A percentile compares a stretch with the other conserved stretches of the same genome.
phyloP scores from a whole-genome alignment of 1,140 invertebrate genomes.

The Anagrus nilaparvatae region DNA sequence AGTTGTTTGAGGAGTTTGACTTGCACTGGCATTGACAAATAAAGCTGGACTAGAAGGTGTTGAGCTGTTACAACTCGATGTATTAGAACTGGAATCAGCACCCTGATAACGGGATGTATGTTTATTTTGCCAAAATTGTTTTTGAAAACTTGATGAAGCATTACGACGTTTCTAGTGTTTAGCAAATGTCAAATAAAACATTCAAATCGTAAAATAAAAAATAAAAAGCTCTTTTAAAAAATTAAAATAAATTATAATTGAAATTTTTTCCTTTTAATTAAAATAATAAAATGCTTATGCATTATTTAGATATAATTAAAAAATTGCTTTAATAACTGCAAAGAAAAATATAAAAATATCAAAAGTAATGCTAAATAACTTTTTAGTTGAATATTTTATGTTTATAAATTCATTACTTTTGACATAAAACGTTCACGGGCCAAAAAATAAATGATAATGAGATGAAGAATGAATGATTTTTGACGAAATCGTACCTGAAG shows the following conservation, averaged over 20 bases:
- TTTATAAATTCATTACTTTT: too few species aligned
- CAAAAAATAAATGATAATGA: not conserved
- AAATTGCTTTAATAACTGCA: too few species aligned
- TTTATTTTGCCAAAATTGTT: slow-evolving; percentile 29
- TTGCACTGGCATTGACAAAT: slow-evolving; percentile 40
- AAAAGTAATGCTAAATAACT: slow-evolving; percentile 5
- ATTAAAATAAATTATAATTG: too few species aligned
- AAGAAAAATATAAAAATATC: too few species aligned
- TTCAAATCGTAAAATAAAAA: slow-evolving; percentile 21
- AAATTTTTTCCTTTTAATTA: too few species aligned
- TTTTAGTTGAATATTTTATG: not conserved
- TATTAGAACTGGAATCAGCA: slow-evolving; percentile 84
- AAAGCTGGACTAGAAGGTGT: slow-evolving; percentile 89
- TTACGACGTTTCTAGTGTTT: slow-evolving; percentile 27
- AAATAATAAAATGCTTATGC: too few species aligned
- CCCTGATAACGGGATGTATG: slow-evolving; percentile 39
- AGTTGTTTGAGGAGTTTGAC: slow-evolving; percentile 44
- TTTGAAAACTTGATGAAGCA: slow-evolving; percentile 28
- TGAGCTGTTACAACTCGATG: slow-evolving; percentile 92
- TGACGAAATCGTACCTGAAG: slow-evolving; percentile 48
- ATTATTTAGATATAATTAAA: too few species aligned
- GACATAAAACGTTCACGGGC: too few species aligned
- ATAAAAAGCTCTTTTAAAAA: too few species aligned
- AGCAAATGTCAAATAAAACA: slow-evolving; percentile 22
- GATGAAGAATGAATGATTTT: not conserved